Percentiles rank a stretch among this genome's conserved stretches.
These are phyloP conservation scores for Drosophila sucinea DNA, from an alignment of 1,140 invertebrate genomes.

Conservation along the genomic window DNA sequence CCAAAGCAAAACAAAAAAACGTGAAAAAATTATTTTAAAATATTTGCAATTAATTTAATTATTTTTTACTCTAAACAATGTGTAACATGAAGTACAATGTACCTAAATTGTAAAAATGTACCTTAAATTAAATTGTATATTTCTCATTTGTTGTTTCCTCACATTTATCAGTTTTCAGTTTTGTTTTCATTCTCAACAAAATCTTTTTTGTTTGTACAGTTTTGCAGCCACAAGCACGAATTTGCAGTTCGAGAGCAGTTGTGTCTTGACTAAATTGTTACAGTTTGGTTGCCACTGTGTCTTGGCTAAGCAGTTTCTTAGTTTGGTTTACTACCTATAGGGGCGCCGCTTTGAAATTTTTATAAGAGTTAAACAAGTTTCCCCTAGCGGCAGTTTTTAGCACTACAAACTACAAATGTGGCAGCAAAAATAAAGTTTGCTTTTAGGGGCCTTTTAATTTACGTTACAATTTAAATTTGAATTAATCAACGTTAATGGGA, in stretches of 20 bases:
- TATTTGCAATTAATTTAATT: neutral
- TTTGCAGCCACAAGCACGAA: neutral
- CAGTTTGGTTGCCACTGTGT: constrained; percentile 7
- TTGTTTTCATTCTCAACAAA: neutral
- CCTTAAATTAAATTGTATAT: no score
- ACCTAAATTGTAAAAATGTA: neutral
- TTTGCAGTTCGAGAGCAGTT: neutral
- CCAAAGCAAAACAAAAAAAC: neutral
- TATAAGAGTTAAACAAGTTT: neutral
- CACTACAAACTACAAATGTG: neutral
- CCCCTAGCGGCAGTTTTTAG: neutral
- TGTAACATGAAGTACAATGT: neutral
- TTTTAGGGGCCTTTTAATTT: neutral
- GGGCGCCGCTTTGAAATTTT: neutral
- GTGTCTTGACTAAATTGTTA: neutral
- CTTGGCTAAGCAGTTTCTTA: neutral
- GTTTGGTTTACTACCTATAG: neutral
- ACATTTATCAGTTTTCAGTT: neutral
- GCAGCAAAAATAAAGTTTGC: neutral
- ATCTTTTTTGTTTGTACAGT: neutral
- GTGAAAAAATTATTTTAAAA: neutral
- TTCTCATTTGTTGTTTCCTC: neutral
- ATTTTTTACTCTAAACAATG: neutral
- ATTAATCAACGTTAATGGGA: neutral
- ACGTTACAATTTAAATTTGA: neutral